Evolutionary conservation across 2,113 vertebrate genomes (phyloP).

Genomic region (Oncorhynchus gorbuscha): DNA sequence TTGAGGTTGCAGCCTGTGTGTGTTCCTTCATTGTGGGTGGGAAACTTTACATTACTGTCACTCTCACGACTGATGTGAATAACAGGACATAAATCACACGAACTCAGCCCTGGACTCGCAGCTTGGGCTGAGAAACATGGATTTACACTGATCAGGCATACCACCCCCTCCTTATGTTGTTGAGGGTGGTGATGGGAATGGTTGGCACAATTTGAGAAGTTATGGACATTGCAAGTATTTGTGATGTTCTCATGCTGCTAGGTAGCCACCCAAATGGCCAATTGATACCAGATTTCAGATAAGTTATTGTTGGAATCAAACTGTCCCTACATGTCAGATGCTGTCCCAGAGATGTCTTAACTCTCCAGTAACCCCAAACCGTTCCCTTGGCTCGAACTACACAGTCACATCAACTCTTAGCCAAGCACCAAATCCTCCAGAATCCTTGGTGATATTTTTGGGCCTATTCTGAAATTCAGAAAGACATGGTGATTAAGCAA

Average conservation of each 20-base stretch:
- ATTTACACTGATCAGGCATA: conserved; percentile 22
- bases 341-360: conserved; percentile 54
- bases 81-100: conserved; percentile 53
- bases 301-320: neutral
- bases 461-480: conserved; percentile 38
- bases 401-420: conserved; percentile 43
- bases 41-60: conserved; percentile 65
- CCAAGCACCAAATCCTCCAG: neutral
- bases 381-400: conserved; percentile 42
- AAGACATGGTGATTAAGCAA: conserved; percentile 51
- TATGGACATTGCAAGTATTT: conserved; percentile 29
- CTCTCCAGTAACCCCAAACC: conserved; percentile 26
- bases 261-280: neutral
- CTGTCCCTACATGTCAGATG: conserved; percentile 46
- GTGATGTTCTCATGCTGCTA: neutral
- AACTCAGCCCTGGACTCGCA: neutral
- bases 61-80: conserved; percentile 51
- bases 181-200: neutral
- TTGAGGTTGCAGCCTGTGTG: conserved; percentile 59
- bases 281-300: neutral
- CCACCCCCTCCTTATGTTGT: conserved; percentile 22
- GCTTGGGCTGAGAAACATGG: conserved; percentile 21
- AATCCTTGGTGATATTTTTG: conserved; percentile 54
- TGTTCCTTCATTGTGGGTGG: conserved; percentile 64
- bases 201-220: conserved; percentile 30